Conservation (phyloP, 2,797 vertebrate species). For the Schizopygopsis malacanthus region DNA sequence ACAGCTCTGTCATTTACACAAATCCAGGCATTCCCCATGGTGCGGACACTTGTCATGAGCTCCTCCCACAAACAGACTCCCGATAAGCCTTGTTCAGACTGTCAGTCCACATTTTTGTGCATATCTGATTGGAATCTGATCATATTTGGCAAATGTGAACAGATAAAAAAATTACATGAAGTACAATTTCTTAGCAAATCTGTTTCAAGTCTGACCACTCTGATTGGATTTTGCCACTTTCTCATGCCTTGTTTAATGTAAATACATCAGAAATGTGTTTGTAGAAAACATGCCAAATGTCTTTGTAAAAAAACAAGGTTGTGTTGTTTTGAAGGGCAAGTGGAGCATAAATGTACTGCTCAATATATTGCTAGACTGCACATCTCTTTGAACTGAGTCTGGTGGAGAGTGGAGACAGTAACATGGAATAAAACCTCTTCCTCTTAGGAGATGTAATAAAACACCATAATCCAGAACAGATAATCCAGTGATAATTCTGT, state of each 20-base stretch:
- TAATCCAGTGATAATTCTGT: background rate
- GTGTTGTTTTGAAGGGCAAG: background rate
- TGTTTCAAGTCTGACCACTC: background rate
- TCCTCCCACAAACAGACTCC: background rate
- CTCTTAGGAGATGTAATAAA: background rate
- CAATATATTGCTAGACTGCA: too few relatives aligned
- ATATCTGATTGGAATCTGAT: background rate
- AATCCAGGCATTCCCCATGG: background rate
- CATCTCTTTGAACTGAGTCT: background rate
- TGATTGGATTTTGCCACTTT: background rate
- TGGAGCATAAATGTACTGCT: too few relatives aligned
- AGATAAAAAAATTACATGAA: too few relatives aligned
- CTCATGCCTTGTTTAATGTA: background rate
- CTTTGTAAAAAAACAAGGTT: background rate
- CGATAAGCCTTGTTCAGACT: background rate
- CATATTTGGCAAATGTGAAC: background rate
- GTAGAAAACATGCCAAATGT: background rate
- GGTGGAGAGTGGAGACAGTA: background rate
- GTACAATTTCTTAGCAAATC: too few relatives aligned
- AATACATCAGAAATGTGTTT: background rate
- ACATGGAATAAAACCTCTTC: background rate
- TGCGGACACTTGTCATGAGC: background rate
- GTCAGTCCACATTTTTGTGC: background rate
- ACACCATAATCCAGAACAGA: too few relatives aligned
- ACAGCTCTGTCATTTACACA: background rate